These are phyloP conservation scores for Cottus gobio DNA, from an alignment of 2,113 vertebrate species.

Conservation along the genomic window DNA sequence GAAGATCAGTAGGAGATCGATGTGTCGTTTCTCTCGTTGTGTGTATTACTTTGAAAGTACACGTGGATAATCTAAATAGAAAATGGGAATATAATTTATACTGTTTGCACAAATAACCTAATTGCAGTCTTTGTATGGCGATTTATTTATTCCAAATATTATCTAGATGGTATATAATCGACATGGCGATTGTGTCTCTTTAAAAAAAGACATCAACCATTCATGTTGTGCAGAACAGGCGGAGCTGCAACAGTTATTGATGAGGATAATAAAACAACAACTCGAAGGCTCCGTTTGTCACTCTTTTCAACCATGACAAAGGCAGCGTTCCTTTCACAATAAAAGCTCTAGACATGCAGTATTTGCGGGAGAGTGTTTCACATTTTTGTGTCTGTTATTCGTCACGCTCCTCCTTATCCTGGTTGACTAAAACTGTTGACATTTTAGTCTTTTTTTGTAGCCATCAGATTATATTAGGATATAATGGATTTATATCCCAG, in stretches of 20 bases:
- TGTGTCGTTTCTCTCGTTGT: not conserved
- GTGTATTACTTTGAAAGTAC: not conserved
- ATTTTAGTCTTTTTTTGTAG: no score
- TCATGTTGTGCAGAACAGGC: not conserved
- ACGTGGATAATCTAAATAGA: not conserved
- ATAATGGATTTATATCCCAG: no score
- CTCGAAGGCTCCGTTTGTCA: no score
- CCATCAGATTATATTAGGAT: no score
- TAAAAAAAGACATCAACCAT: not conserved
- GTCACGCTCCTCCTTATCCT: no score
- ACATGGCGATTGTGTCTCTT: not conserved
- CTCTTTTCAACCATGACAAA: no score
- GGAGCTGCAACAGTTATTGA: not conserved
- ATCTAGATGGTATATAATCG: not conserved
- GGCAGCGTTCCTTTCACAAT: no score
- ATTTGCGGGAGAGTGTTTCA: no score
- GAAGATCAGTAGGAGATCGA: constrained; percentile 27
- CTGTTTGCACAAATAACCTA: not conserved
- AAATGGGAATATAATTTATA: not conserved
- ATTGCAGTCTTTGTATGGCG: not conserved
- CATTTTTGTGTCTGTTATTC: no score
- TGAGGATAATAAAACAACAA: not conserved
- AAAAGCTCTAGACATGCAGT: no score
- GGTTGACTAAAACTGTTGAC: no score
- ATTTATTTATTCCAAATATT: constrained; percentile 5